These are phyloP conservation scores for Drosophila murphyi DNA, from an alignment of 1,140 invertebrate species.

Conservation along the genomic window DNA sequence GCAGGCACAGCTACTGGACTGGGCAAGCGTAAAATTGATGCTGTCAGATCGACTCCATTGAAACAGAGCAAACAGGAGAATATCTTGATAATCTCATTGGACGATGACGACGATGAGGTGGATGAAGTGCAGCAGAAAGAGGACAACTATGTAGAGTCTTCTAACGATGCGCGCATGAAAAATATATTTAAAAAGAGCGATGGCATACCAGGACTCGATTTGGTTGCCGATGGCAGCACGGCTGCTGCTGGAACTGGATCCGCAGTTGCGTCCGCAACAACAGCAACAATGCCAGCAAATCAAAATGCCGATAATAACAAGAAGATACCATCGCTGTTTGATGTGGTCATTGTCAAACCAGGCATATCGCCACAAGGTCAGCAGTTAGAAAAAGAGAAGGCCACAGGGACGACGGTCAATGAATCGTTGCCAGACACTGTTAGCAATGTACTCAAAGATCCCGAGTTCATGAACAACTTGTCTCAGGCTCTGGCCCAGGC, in stretches of 20 bases:
- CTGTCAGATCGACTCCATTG: slow-evolving; percentile 8
- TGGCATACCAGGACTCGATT: slow-evolving; percentile 88
- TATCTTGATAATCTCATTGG: slow-evolving; percentile 57
- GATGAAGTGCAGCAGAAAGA: neutral
- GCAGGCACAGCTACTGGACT: neutral
- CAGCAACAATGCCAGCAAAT: neutral
- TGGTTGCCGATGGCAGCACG: slow-evolving; percentile 80
- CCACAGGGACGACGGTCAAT: neutral
- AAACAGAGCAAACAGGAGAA: slow-evolving; percentile 55
- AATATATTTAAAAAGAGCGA: slow-evolving; percentile 78
- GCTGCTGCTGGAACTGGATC: slow-evolving; percentile 2
- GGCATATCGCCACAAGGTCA: slow-evolving; percentile 1
- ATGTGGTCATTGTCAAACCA: slow-evolving; percentile 47
- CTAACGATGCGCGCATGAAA: slow-evolving; percentile 48
- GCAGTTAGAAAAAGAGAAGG: neutral
- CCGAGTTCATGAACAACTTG: slow-evolving; percentile 67
- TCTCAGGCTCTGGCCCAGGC: slow-evolving; percentile 69
- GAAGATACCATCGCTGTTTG: slow-evolving; percentile 62
- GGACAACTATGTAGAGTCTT: neutral
- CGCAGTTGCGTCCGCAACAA: neutral
- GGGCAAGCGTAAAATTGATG: slow-evolving; percentile 48
- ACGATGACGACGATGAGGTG: slow-evolving; percentile 64
- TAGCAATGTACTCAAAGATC: slow-evolving; percentile 67
- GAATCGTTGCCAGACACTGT: slow-evolving; percentile 51
- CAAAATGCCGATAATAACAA: slow-evolving; percentile 23